Evolutionary conservation across 1,140 invertebrate genomes (phyloP), one percentile per base, ranked within the genome.

Genomic region (Metopolophium dirhodum): DNA sequence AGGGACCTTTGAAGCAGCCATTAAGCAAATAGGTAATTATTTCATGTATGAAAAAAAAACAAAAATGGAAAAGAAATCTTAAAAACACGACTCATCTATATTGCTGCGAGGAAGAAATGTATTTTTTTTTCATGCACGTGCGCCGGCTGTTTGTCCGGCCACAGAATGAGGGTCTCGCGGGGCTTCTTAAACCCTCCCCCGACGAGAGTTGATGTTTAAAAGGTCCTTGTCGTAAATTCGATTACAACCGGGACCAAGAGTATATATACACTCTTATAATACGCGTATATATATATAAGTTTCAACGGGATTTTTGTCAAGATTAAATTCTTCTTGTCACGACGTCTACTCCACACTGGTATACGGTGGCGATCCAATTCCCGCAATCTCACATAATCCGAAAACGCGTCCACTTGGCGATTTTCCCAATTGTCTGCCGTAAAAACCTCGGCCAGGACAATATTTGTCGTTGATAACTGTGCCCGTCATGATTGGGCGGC

Each of bases 271-370:
- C n/a, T 49, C 20, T 30, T 51, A n/a, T n/a, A 54, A 54, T 54
- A 54, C 49, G 22, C 30, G 86, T 47, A 30, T 41, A 41, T n/a
- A 30, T 47, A 30, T 35, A n/a, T 37, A 51, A n/a, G 47, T 92
- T 83, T 83, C 91, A 11, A 30, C 91, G 2, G 91, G 91, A 92
- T 92, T 92, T 92, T 92, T 92, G 77, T 92, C 68, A 92, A 92
- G 91, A 92, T 92, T 92, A 92, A 92, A 92, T 92, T 92, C 91
- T 92, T 92, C 91, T 92, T 83, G 91, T 92, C 91, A 83, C 91
- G 68, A 83, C 47, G 68, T 51, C 87, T 54, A 54, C n/a, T 35
- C n/a, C 49, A 8, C 20, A 4, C 18, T 23, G 9, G 20, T 30
- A 41, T 9, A n/a, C 26, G 35, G 30, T 45, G 61, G 47, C 91